phyloP scores from a whole-genome alignment of 2,113 vertebrate species.

The Ictalurus furcatus region DNA sequence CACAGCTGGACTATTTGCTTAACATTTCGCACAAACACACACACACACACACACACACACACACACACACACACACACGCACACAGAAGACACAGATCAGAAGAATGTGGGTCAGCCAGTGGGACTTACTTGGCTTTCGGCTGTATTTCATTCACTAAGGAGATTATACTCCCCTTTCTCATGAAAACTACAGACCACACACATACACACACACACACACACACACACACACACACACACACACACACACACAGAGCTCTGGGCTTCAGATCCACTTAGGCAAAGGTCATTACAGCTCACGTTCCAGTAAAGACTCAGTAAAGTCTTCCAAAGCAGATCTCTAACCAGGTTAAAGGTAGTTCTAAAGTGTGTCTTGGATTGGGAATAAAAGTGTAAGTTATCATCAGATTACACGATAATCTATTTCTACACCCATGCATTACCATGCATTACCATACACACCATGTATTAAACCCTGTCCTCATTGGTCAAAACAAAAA shows the following conservation, averaged over 20 bases:
- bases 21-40: not conserved
- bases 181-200: conserved; percentile 68
- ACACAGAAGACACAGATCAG: not conserved
- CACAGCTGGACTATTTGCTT: conserved; percentile 25
- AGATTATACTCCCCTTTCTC: conserved; percentile 59
- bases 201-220: conserved; percentile 64
- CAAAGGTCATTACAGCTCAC: not conserved
- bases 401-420: conserved; percentile 22
- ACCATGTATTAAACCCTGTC: not conserved
- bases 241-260: not conserved
- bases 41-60: conserved; percentile 7
- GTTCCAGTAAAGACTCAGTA: not conserved
- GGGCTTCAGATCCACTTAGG: not conserved
- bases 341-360: not conserved
- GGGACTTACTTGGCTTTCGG: conserved; percentile 58
- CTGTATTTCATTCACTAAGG: conserved; percentile 69
- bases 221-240: conserved; percentile 63
- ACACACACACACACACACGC: not conserved
- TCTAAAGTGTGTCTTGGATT: not conserved
- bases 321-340: not conserved
- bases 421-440: conserved; percentile 55
- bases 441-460: too few species aligned
- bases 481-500: not conserved
- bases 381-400: not conserved
- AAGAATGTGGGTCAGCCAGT: conserved; percentile 1